These are phyloP conservation scores for Peromyscus aztecus DNA, from an alignment of 2,797 vertebrate species.

Conservation along the genomic window DNA sequence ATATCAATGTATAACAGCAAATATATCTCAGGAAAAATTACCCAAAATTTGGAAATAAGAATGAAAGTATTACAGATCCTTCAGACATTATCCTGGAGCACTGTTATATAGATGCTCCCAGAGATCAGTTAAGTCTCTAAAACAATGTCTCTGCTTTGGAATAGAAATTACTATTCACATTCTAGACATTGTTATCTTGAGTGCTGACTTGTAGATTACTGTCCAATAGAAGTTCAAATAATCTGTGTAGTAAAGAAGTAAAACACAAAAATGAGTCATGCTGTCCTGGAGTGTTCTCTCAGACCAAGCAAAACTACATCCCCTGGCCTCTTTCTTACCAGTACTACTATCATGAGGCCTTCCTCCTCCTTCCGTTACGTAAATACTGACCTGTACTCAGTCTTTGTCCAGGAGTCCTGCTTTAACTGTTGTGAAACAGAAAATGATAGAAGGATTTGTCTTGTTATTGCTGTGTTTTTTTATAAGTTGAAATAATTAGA, in stretches of 20 bases:
- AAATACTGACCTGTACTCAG: background rate
- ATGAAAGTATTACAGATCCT: background rate
- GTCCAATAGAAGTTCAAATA: background rate
- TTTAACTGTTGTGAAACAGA: slow-evolving; percentile 43
- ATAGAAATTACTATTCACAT: background rate
- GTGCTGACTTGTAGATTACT: background rate
- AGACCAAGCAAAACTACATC: background rate
- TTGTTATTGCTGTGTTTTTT: background rate
- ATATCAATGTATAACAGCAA: background rate
- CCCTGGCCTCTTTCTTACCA: background rate
- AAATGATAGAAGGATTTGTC: background rate
- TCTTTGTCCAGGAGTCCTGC: background rate
- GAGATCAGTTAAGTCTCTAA: background rate
- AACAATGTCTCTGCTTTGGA: background rate
- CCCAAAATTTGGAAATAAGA: background rate
- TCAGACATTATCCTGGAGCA: background rate
- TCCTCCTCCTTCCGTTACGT: background rate
- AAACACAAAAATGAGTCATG: background rate
- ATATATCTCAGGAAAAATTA: background rate
- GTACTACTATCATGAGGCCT: background rate
- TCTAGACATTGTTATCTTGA: background rate
- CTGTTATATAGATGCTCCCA: background rate
- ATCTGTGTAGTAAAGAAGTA: background rate
- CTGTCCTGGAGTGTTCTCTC: background rate
- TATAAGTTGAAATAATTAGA: slow-evolving; percentile 26